phyloP scores from a whole-genome alignment of 2,888 invertebrate species.

The Girardia tigrina region DNA sequence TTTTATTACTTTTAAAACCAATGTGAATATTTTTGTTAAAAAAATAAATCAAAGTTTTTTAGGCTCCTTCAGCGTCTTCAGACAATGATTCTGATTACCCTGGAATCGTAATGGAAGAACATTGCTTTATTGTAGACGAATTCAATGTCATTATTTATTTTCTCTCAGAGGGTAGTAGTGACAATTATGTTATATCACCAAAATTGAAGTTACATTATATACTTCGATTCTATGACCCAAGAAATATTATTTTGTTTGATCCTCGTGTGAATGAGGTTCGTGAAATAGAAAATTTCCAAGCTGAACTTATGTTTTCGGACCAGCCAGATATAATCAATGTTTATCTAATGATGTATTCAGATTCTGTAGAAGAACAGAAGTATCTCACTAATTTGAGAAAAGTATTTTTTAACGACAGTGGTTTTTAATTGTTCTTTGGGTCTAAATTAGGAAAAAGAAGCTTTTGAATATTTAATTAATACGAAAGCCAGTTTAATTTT shows the following conservation, averaged over 20 bases:
- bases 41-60: no score
- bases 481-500: slow-evolving; percentile 49
- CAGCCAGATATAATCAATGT: slow-evolving; percentile 54
- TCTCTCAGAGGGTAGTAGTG: neutral
- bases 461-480: slow-evolving; percentile 77
- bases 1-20: no score
- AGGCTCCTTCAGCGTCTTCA: neutral
- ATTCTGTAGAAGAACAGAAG: slow-evolving; percentile 88
- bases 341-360: slow-evolving; percentile 74
- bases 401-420: slow-evolving; percentile 10
- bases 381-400: slow-evolving; percentile 74
- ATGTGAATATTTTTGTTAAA: no score
- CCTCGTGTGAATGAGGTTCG: slow-evolving; percentile 31
- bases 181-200: neutral
- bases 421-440: neutral
- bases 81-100: neutral
- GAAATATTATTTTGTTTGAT: slow-evolving; percentile 30
- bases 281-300: slow-evolving; percentile 32
- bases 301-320: neutral
- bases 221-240: slow-evolving; percentile 1
- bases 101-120: neutral
- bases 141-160: neutral
- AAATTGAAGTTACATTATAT: neutral
- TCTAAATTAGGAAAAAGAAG: slow-evolving; percentile 63
- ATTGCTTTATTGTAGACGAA: neutral